Base-by-base conservation (phyloP, 1,140 invertebrate species). In the Zaprionus lachaisei region DNA sequence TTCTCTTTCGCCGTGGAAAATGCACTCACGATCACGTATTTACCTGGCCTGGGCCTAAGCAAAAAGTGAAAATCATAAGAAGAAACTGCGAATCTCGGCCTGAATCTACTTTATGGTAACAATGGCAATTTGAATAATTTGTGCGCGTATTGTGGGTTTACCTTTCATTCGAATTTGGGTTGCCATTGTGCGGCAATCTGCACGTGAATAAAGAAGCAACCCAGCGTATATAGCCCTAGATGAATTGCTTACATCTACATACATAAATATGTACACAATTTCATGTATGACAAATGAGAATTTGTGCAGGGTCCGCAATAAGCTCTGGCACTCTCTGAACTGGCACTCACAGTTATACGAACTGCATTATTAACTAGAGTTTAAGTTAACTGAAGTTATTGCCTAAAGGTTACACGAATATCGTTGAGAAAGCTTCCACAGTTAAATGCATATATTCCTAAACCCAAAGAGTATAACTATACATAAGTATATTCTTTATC, bases 51-150 rank as follows among this genome's bases (percentile, higher is more conserved):
- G 28, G 7, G 41, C 41, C n/a, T 38, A 65, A 64, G 56, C 31
- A 14, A 58, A 75, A 87, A 89, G 84, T 89, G 84, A 90, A 89
- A 89, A 84, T 89, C 74, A 75, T 75, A 80, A 72, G 78, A 79
- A 83, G 24, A 79, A 79, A 73, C 61, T 66, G 47, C 55, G 24
- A 84, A 72, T 49, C 64, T 76, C 55, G 41, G 73, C 55, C 73
- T 47, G 49, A 47, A 67, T 60, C 79, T 69, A 38, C 70, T 63
- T 15, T 68, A 51, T 63, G 61, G 67, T 71, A 79, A 90, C 85
- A 90, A 90, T 90, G 82, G 85, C 79, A 90, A 90, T 90, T 90
- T 90, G 86, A 82, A 90, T 90, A 90, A 90, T 90, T 86, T 82
- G 70, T 83, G 77, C 78, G 67, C 69, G 83, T 75, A 66, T 74